A percentile compares a stretch with the other conserved stretches of the same genome.
phyloP scores from a whole-genome alignment of 2,888 invertebrate species.

The Catocala fraxini region DNA sequence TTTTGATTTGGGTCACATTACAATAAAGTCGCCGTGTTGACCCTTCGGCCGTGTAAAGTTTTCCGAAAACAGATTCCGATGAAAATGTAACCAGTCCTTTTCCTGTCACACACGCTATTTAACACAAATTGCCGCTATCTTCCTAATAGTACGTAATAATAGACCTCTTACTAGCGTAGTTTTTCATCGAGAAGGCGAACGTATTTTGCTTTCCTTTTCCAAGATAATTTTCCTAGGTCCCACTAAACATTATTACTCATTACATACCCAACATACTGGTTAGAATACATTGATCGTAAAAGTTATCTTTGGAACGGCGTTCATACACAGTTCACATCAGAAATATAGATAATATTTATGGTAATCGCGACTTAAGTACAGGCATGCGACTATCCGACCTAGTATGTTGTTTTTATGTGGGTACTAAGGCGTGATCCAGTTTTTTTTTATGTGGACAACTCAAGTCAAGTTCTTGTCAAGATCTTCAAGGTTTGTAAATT shows the following conservation, averaged over 20 bases:
- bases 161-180: background rate
- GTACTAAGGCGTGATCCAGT: conserved; percentile 27
- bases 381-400: conserved; percentile 20
- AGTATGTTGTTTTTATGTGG: conserved; percentile 26
- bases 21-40: background rate
- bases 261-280: background rate
- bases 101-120: background rate
- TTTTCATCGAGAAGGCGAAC: no score
- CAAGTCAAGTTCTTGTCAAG: conserved; percentile 32
- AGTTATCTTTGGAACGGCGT: background rate
- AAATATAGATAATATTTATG: conserved; percentile 32
- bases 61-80: background rate
- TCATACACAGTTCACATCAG: conserved; percentile 19
- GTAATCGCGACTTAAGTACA: conserved; percentile 30
- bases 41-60: background rate
- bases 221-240: no score
- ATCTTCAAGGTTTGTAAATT: conserved; percentile 29
- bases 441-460: conserved; percentile 24
- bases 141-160: background rate
- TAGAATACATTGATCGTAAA: conserved; percentile 1
- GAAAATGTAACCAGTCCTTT: background rate
- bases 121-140: background rate
- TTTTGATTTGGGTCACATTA: no score
- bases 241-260: background rate
- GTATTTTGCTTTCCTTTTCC: no score